phyloP scores from a whole-genome alignment of 2,113 vertebrate genomes.

The Sander vitreus region DNA sequence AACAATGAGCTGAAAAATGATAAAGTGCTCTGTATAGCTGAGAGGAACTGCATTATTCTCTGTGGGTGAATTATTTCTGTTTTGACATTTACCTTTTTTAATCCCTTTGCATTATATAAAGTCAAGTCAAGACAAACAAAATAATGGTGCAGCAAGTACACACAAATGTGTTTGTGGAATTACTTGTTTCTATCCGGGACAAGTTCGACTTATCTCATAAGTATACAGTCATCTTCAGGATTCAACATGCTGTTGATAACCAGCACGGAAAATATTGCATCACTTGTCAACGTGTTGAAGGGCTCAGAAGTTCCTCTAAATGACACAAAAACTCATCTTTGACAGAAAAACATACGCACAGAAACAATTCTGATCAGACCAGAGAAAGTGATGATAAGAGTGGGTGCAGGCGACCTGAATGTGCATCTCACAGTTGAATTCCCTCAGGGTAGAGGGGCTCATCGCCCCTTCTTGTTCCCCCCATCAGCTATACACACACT shows the following conservation, averaged over 20 bases:
- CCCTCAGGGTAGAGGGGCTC: constrained; percentile 77
- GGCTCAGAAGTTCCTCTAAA: constrained; percentile 48
- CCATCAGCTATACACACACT: constrained; percentile 62
- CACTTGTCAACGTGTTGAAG: constrained; percentile 4
- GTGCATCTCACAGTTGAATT: constrained; percentile 79
- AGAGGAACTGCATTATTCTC: no score
- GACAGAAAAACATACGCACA: constrained; percentile 3
- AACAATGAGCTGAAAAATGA: no score
- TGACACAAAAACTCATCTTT: constrained; percentile 43
- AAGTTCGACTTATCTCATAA: not conserved
- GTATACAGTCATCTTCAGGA: not conserved
- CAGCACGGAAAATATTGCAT: not conserved
- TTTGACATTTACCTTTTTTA: not conserved
- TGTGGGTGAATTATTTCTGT: not conserved
- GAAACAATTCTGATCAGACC: constrained; percentile 65
- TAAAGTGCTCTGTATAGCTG: no score
- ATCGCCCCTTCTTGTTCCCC: constrained; percentile 68
- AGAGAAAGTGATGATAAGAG: constrained; percentile 70
- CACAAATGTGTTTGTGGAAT: not conserved
- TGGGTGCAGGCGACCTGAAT: constrained; percentile 68
- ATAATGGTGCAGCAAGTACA: not conserved
- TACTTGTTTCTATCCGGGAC: not conserved
- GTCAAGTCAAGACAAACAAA: not conserved
- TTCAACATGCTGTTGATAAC: not conserved
- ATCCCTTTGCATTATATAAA: not conserved